phyloP scores from a whole-genome alignment of 2,888 invertebrate genomes.

The Campoplex nolae region DNA sequence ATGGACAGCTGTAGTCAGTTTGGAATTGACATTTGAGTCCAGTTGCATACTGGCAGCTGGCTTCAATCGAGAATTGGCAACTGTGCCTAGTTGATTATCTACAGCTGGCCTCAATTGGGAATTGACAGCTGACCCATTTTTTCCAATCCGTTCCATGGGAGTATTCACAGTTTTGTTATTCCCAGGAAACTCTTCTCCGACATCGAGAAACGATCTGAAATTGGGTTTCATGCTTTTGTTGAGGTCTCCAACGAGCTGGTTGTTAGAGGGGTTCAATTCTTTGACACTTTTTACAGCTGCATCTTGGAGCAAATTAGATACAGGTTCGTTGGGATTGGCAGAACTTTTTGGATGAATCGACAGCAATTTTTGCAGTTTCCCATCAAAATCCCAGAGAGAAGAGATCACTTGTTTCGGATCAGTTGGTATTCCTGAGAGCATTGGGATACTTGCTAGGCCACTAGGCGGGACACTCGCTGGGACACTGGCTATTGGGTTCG shows the following conservation, averaged over 20 bases:
- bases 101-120: neutral
- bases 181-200: neutral
- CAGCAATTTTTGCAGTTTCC: neutral
- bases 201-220: constrained; percentile 46
- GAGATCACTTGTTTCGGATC: neutral
- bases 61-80: too few species aligned
- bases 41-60: too few species aligned
- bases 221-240: neutral
- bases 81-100: too few species aligned
- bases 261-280: neutral
- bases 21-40: too few species aligned
- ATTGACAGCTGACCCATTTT: neutral
- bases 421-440: neutral
- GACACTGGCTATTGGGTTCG: neutral
- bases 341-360: neutral
- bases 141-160: neutral
- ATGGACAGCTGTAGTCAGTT: too few species aligned
- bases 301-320: neutral
- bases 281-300: neutral
- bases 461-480: neutral
- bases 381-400: neutral
- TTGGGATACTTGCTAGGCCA: neutral
- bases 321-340: neutral
- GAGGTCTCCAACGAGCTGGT: neutral
- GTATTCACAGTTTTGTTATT: neutral